Percentiles rank a stretch among this genome's conserved stretches.
These are phyloP conservation scores for Plumapathes pennacea DNA, from an alignment of 92 coral and sea anemone species.

Conservation along the genomic window DNA sequence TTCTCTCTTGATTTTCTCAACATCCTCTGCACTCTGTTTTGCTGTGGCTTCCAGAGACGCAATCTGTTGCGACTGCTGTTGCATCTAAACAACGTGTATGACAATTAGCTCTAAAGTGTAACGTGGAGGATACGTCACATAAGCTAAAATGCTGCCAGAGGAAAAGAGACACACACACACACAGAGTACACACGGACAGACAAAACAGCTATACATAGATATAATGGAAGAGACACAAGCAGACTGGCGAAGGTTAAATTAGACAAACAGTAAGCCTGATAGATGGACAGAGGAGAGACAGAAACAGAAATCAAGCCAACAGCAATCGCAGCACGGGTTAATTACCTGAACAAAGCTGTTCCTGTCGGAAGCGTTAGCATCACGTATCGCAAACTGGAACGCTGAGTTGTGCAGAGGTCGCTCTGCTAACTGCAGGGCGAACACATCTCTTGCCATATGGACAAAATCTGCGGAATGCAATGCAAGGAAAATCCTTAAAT, in stretches of 20 bases:
- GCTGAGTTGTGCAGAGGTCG: constrained; percentile 69
- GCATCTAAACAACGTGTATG: constrained; percentile 41
- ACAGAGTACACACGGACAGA: not conserved
- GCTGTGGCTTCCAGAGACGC: constrained; percentile 45
- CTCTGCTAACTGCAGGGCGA: constrained; percentile 66
- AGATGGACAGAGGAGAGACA: no score
- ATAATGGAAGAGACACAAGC: no score
- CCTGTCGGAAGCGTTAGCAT: constrained; percentile 31
- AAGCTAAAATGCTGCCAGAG: not conserved
- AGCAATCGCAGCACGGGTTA: no score
- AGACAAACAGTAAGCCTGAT: no score
- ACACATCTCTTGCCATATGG: constrained; percentile 75
- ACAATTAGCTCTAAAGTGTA: not conserved
- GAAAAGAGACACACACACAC: not conserved
- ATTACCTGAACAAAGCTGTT: constrained; percentile 15
- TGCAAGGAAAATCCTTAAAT: no score
- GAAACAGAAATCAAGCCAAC: no score
- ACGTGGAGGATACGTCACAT: not conserved
- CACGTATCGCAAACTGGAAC: constrained; percentile 88
- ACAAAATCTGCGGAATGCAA: constrained; percentile 67
- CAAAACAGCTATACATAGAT: no score
- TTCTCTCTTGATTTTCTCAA: constrained; percentile 69
- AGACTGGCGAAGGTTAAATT: no score
- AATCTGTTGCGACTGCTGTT: constrained; percentile 58
- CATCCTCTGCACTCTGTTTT: constrained; percentile 62